phyloP scores from a whole-genome alignment of 2,113 vertebrate species.

The Varanus komodoensis region DNA sequence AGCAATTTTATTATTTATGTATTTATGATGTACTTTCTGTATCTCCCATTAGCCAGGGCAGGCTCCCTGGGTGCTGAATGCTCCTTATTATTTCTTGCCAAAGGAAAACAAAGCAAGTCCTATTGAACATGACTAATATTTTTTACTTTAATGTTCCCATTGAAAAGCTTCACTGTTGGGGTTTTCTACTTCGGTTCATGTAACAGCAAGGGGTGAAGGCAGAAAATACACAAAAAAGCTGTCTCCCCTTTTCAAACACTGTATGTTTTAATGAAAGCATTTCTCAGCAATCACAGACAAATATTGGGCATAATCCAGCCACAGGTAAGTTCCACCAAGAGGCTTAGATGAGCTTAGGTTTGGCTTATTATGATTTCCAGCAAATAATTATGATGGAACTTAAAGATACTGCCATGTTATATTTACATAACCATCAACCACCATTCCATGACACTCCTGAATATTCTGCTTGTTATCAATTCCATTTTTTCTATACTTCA shows the following conservation, averaged over 20 bases:
- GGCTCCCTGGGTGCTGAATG: background rate
- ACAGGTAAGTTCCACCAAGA: background rate
- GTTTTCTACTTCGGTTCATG: conserved; percentile 52
- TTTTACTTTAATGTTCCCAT: conserved; percentile 32
- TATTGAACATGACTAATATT: background rate
- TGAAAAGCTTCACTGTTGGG: conserved; percentile 30
- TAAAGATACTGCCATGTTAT: conserved; percentile 37
- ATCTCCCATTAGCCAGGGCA: no score
- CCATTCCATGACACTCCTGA: background rate
- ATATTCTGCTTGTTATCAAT: conserved; percentile 1
- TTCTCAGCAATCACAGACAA: conserved; percentile 41
- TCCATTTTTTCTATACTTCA: conserved; percentile 6
- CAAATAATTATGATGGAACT: conserved; percentile 16
- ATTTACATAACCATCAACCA: conserved; percentile 11
- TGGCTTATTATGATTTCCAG: background rate
- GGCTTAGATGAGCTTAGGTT: background rate
- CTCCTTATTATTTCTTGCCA: background rate
- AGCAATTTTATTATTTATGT: no score
- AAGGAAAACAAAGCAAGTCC: background rate
- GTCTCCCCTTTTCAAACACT: conserved; percentile 40
- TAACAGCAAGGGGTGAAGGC: conserved; percentile 18
- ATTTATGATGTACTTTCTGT: no score
- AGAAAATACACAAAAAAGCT: background rate
- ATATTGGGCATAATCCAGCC: conserved; percentile 12
- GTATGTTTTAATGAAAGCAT: conserved; percentile 27